Conservation (phyloP, 2,113 vertebrate species). For the Neodon shergylaensis region DNA sequence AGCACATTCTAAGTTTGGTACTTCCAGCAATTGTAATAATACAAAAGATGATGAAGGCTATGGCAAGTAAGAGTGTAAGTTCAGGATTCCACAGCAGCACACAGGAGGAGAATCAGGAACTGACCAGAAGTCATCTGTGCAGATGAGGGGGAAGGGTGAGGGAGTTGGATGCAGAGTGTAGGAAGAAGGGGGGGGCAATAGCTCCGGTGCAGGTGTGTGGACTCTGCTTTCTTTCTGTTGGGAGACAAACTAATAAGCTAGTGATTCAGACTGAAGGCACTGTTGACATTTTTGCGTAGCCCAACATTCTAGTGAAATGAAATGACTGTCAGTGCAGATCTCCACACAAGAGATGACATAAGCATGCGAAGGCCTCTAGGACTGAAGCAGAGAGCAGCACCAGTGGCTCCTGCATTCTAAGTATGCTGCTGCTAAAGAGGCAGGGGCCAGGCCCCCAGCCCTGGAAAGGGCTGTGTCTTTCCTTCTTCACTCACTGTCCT, state of each 20-base stretch:
- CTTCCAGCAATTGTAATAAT: neutral
- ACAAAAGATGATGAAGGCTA: neutral
- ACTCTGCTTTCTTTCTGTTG: neutral
- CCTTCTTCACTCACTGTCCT: neutral
- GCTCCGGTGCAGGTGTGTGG: neutral
- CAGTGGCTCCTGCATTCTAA: neutral
- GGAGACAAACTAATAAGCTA: neutral
- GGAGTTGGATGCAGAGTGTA: neutral
- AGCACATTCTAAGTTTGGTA: neutral
- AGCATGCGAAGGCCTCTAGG: neutral
- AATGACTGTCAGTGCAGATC: neutral
- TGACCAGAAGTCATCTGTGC: neutral
- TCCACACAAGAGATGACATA: neutral
- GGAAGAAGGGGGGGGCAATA: too few relatives aligned
- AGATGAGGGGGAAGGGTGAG: neutral
- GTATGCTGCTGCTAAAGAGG: neutral
- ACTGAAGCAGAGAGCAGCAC: neutral
- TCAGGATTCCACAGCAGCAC: neutral
- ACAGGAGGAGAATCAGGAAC: neutral
- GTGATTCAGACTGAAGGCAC: neutral
- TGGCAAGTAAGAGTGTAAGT: neutral
- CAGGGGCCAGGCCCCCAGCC: neutral
- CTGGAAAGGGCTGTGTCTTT: neutral
- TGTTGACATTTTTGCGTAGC: neutral
- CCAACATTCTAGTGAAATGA: too few relatives aligned